Conservation (phyloP, 2,797 vertebrate species). For the Propithecus deckenii region DNA sequence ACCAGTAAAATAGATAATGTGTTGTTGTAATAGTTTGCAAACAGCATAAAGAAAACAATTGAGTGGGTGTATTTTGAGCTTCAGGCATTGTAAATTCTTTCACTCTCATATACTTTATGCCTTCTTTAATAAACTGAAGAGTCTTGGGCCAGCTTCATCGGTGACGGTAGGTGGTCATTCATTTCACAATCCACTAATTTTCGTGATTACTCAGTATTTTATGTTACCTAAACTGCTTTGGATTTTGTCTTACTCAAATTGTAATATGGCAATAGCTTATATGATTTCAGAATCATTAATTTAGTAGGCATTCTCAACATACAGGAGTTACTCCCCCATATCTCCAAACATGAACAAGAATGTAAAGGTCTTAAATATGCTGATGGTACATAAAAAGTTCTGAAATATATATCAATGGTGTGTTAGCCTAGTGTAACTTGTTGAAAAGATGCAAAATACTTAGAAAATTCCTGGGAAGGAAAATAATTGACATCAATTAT, state of each 20-base stretch:
- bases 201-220: conserved; percentile 76
- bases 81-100: conserved; percentile 74
- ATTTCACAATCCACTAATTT: conserved; percentile 79
- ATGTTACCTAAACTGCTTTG: conserved; percentile 68
- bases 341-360: conserved; percentile 3
- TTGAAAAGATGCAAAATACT: background rate
- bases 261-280: conserved; percentile 64
- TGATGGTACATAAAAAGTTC: background rate
- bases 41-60: conserved; percentile 67
- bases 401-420: background rate
- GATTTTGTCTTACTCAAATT: conserved; percentile 54
- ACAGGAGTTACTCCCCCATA: background rate
- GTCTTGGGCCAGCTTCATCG: conserved; percentile 59
- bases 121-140: conserved; percentile 72
- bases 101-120: conserved; percentile 71
- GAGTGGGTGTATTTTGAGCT: conserved; percentile 66
- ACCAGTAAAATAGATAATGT: conserved; percentile 67
- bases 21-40: conserved; percentile 61
- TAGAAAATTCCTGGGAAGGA: background rate
- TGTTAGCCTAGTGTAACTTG: background rate
- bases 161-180: conserved; percentile 73
- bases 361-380: background rate
- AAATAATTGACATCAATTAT: background rate
- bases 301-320: conserved; percentile 37
- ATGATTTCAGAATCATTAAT: conserved; percentile 75